Conservation (phyloP, 1,140 invertebrate genomes). For the Bombus confusus region DNA sequence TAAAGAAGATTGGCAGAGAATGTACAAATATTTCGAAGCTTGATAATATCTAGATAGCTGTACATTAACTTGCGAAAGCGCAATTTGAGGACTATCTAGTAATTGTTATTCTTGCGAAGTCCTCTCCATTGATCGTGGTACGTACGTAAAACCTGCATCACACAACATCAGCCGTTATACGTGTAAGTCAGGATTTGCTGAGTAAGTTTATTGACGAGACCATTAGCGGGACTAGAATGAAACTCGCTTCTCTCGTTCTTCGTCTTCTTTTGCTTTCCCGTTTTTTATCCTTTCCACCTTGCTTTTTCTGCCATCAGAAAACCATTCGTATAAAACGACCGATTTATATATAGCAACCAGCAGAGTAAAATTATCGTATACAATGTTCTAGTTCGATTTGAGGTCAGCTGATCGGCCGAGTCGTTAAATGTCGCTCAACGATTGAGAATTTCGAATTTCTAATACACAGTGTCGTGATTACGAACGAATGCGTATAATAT, state of each 20-base stretch:
- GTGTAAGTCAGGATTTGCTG: constrained; percentile 1
- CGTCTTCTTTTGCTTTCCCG: not conserved
- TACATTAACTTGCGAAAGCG: too few relatives aligned
- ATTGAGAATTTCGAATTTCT: too few relatives aligned
- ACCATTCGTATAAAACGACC: not conserved
- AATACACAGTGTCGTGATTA: too few relatives aligned
- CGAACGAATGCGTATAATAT: too few relatives aligned
- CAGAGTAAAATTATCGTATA: too few relatives aligned
- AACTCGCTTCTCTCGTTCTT: not conserved
- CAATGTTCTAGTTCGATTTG: too few relatives aligned
- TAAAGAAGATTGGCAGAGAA: not conserved
- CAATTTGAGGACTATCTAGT: not conserved
- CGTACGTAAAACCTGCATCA: not conserved
- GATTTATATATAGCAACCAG: not conserved
- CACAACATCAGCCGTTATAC: not conserved
- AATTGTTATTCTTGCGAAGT: not conserved
- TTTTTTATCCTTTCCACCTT: not conserved
- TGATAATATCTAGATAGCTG: not conserved
- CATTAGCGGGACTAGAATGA: constrained; percentile 1
- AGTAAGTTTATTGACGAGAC: constrained; percentile 18
- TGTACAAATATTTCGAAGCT: not conserved
- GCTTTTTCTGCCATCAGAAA: not conserved
- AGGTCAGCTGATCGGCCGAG: too few relatives aligned
- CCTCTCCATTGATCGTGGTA: not conserved
- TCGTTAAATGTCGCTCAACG: too few relatives aligned